Evolutionary conservation across 2,797 vertebrate species (phyloP).

Genomic region (Avahi laniger): DNA sequence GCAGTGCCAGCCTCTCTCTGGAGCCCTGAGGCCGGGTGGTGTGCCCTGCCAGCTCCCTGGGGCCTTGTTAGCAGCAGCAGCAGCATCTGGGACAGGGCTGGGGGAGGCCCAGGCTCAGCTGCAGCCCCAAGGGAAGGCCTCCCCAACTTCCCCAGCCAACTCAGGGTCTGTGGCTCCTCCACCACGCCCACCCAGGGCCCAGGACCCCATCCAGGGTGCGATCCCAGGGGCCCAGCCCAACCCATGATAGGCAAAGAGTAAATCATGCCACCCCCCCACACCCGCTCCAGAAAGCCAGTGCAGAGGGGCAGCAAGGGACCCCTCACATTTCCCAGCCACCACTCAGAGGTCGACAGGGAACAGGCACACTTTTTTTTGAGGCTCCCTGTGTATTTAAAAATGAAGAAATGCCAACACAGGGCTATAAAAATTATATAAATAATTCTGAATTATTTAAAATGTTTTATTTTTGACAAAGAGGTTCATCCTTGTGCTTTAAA

Average conservation of each 20-base stretch:
- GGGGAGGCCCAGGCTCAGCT: background rate
- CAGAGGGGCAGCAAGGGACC: background rate
- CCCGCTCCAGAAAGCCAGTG: background rate
- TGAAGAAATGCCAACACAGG: slow-evolving; percentile 38
- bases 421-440: background rate
- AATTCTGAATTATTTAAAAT: slow-evolving; percentile 23
- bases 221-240: background rate
- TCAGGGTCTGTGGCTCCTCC: background rate
- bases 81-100: slow-evolving; percentile 29
- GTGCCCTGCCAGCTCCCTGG: slow-evolving; percentile 39
- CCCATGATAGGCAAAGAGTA: background rate
- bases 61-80: slow-evolving; percentile 59
- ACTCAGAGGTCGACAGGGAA: background rate
- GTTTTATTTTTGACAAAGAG: slow-evolving; percentile 54
- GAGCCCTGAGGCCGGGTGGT: background rate
- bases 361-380: background rate
- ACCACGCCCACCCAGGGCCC: background rate
- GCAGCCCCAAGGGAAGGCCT: background rate
- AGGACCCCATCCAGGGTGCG: background rate
- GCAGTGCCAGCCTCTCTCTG: background rate
- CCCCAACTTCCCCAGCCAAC: background rate
- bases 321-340: background rate
- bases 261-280: too few species aligned
- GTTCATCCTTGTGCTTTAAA: slow-evolving; percentile 29
- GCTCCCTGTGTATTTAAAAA: slow-evolving; percentile 12